Evolutionary conservation across 2,888 invertebrate species (phyloP).

Genomic region (Mactromeris polynyma): DNA sequence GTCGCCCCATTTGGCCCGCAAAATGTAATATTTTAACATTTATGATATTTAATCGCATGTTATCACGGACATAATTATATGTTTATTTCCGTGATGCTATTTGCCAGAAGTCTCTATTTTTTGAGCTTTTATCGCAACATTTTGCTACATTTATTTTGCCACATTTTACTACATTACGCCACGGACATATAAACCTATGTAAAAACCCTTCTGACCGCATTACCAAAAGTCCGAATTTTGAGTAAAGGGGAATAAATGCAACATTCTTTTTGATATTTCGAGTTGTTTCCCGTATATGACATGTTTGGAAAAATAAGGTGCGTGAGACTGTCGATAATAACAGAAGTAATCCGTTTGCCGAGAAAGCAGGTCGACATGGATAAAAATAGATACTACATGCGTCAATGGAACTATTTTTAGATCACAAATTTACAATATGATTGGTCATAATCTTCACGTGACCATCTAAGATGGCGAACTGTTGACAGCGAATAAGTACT

Average conservation of each 20-base stretch:
- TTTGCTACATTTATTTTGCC: too few species aligned
- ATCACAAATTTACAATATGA: constrained; percentile 27
- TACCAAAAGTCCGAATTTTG: too few species aligned
- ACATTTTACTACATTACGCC: too few species aligned
- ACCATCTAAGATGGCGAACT: constrained; percentile 68
- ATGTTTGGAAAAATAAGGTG: not conserved
- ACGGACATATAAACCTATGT: too few species aligned
- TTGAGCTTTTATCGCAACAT: too few species aligned
- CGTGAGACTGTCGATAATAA: not conserved
- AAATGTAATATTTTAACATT: too few species aligned
- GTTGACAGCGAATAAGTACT: constrained; percentile 57
- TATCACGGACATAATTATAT: too few species aligned
- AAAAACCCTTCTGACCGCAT: too few species aligned
- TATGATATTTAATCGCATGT: too few species aligned
- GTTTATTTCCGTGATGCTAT: too few species aligned
- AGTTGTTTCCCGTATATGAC: not conserved
- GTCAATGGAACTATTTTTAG: constrained; percentile 66
- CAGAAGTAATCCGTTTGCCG: not conserved
- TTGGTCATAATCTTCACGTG: constrained; percentile 60
- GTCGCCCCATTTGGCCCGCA: too few species aligned
- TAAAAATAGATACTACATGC: constrained; percentile 65
- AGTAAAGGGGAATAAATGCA: not conserved
- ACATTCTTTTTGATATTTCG: not conserved
- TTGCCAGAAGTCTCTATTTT: too few species aligned
- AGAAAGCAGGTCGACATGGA: constrained; percentile 31